Base-by-base conservation (phyloP, 2,888 invertebrate genomes). In the Melolontha melolontha region DNA sequence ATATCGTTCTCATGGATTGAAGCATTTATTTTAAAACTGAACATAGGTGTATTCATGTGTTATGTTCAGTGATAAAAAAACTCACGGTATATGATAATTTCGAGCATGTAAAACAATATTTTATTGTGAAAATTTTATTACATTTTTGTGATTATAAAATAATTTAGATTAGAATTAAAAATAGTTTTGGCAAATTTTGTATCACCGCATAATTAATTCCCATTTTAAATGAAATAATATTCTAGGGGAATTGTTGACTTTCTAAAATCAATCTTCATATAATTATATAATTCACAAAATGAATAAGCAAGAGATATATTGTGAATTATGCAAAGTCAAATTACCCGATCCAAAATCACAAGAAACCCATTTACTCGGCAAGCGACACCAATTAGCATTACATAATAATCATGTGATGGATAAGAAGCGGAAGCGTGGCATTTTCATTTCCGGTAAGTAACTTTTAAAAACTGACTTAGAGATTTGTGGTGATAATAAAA, bases 361-460 rank as follows among this genome's bases (percentile, higher is more conserved):
- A 59, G 63, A 70, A 11, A 11, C 55, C 12, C 75, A 75, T 64
- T 39, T 73, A 39, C 11, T 62, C 10, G 73, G 73, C 11, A 72
- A 68, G 54, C 72, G 68, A 40, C 75, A 75, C 64, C 72, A 73
- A 50, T 62, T 71, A 7, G 67, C 67, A 1, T 12, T 73, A 12
- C 72, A 75, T 55, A 64, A 68, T n/a, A 50, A 57, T 5, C 62
- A 70, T 27, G 54, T 71, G 16, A 49, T 50, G 0, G 64, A 71
- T 27, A 49, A 44, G 6, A 74, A 65, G 57, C 71, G 71, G 59
- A 69, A 62, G 55, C 78, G 76, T 72, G 76, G 77, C 11, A 66
- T 78, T 50, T 78, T 73, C 69, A 70, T 79, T 54, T 73, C 68
- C 71, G 77, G 78, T 78, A 74, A 70, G 50, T 11, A 11, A 16